Evolutionary conservation across 2,888 invertebrate genomes (phyloP).

Genomic region (Rotaria socialis): DNA sequence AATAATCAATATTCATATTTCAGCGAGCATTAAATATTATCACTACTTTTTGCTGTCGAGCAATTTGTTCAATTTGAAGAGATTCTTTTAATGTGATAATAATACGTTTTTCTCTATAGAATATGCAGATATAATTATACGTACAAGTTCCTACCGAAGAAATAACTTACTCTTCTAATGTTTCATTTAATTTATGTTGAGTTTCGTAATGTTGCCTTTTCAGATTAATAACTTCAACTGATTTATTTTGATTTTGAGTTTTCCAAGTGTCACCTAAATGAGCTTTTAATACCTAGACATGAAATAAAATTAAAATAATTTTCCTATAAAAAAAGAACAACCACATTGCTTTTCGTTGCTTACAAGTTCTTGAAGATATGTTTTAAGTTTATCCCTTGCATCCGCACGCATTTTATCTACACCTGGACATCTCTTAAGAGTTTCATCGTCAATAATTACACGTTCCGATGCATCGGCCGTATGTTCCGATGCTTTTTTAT

Average conservation of each 20-base stretch:
- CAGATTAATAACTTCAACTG: background rate
- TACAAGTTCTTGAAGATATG: slow-evolving; percentile 17
- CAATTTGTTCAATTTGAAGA: background rate
- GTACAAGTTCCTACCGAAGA: too few species aligned
- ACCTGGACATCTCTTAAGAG: background rate
- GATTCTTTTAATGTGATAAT: background rate
- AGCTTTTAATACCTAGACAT: background rate
- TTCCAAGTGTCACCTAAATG: background rate
- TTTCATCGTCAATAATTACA: background rate
- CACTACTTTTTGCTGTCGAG: background rate
- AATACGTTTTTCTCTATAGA: background rate
- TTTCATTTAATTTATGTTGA: background rate
- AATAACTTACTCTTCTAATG: background rate
- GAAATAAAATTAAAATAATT: background rate
- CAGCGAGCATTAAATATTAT: background rate
- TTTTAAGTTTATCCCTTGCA: slow-evolving; percentile 28
- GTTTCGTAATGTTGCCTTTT: slow-evolving; percentile 21
- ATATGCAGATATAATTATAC: background rate
- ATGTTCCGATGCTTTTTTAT: background rate
- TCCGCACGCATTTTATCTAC: background rate
- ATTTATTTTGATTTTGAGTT: background rate
- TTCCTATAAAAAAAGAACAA: background rate
- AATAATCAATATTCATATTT: background rate
- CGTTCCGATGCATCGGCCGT: background rate
- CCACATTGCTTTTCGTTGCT: background rate